These are phyloP conservation scores for Spilarctia lutea DNA, from an alignment of 2,888 invertebrate species.

Conservation along the genomic window DNA sequence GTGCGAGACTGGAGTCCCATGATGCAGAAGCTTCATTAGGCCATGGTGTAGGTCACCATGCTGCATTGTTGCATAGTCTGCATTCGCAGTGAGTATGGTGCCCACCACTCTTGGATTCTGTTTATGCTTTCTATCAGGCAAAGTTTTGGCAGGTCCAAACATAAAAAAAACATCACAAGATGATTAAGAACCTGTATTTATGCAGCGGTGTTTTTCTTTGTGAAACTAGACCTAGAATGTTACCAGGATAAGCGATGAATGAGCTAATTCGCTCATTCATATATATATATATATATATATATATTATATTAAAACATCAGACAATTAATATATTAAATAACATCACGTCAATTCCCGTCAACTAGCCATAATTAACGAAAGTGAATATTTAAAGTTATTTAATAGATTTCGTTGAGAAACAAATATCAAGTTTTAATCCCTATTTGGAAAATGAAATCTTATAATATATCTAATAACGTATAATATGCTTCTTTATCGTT, in stretches of 20 bases:
- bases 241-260: conserved; percentile 61
- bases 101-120: too few relatives aligned
- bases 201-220: neutral
- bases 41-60: too few relatives aligned
- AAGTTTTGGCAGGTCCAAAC: too few relatives aligned
- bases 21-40: too few relatives aligned
- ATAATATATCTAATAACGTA: neutral
- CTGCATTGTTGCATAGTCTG: too few relatives aligned
- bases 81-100: too few relatives aligned
- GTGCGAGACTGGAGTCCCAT: too few relatives aligned
- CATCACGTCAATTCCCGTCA: neutral
- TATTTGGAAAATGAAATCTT: too few relatives aligned
- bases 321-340: neutral
- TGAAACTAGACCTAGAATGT: conserved; percentile 47
- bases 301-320: too few relatives aligned
- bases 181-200: neutral
- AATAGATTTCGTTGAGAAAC: neutral
- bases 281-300: too few relatives aligned
- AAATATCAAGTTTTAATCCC: too few relatives aligned
- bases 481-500: neutral
- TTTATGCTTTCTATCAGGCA: too few relatives aligned
- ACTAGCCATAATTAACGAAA: neutral
- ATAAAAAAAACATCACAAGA: neutral
- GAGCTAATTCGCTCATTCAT: conserved; percentile 57
- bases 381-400: neutral